phyloP scores from a whole-genome alignment of 2,888 invertebrate species.

The Nipponacmea schrenckii region DNA sequence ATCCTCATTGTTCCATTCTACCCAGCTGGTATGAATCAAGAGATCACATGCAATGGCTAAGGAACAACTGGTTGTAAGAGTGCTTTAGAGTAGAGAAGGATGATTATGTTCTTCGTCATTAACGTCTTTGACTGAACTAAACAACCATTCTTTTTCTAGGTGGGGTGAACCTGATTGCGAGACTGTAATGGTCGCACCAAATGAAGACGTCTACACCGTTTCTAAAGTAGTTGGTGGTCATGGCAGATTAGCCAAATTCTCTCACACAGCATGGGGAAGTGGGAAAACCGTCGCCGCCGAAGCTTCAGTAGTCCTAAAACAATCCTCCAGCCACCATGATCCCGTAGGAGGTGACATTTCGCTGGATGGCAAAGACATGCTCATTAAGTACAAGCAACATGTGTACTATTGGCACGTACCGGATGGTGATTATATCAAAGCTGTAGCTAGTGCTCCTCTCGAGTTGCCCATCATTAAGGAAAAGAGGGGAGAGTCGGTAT shows the following conservation, averaged over 20 bases:
- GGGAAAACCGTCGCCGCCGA: neutral
- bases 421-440: conserved; percentile 11
- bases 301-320: neutral
- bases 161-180: conserved; percentile 38
- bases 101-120: no score
- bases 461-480: neutral
- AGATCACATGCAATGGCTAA: no score
- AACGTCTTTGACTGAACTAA: no score
- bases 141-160: conserved; percentile 19
- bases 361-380: conserved; percentile 24
- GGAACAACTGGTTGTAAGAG: no score
- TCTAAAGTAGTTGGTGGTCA: conserved; percentile 30
- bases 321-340: conserved; percentile 12
- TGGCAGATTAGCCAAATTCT: conserved; percentile 31
- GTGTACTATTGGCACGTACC: conserved; percentile 15
- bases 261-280: conserved; percentile 31
- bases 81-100: no score
- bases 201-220: conserved; percentile 36
- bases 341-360: conserved; percentile 27
- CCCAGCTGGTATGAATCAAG: no score
- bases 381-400: conserved; percentile 22
- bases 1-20: no score
- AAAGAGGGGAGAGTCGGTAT: neutral
- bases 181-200: conserved; percentile 37
- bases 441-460: neutral